Conservation (phyloP, 35 echinoderm and acorn worm species). For the Apostichopus parvimensis region DNA sequence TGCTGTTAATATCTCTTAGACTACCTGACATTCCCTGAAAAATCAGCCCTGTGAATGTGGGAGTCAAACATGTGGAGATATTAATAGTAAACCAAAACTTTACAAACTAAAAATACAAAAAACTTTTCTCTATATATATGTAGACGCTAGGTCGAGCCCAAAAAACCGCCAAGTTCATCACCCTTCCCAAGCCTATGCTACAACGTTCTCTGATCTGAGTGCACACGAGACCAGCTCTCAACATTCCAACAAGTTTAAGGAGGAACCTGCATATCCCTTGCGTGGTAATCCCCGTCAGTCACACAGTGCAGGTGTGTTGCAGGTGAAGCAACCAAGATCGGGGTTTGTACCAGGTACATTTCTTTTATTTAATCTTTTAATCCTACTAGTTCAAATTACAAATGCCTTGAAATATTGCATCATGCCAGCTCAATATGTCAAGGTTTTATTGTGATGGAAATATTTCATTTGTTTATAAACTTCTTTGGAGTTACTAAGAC, state of each 20-base stretch:
- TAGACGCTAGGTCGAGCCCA: not conserved
- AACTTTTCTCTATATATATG: not conserved
- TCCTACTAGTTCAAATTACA: no score
- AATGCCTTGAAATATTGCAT: no score
- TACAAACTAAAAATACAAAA: no score
- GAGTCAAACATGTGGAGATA: no score
- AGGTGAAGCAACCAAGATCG: conserved; percentile 53
- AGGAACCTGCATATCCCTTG: conserved; percentile 26
- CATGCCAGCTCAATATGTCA: no score
- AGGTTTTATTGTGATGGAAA: no score
- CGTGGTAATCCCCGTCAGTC: conserved; percentile 50
- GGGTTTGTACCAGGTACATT: conserved; percentile 64
- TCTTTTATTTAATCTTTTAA: no score
- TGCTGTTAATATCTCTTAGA: no score
- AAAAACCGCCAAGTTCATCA: conserved; percentile 70
- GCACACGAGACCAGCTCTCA: not conserved
- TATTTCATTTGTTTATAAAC: not conserved
- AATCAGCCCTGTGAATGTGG: no score
- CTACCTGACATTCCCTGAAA: no score
- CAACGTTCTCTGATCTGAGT: conserved; percentile 70
- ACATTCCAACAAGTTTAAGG: not conserved
- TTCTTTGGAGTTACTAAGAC: not conserved
- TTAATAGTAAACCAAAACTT: no score
- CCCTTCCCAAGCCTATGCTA: conserved; percentile 71
- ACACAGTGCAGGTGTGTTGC: conserved; percentile 68